Evolutionary conservation across 1,140 invertebrate species (phyloP).

Genomic region (Tetragnatha versicolor): DNA sequence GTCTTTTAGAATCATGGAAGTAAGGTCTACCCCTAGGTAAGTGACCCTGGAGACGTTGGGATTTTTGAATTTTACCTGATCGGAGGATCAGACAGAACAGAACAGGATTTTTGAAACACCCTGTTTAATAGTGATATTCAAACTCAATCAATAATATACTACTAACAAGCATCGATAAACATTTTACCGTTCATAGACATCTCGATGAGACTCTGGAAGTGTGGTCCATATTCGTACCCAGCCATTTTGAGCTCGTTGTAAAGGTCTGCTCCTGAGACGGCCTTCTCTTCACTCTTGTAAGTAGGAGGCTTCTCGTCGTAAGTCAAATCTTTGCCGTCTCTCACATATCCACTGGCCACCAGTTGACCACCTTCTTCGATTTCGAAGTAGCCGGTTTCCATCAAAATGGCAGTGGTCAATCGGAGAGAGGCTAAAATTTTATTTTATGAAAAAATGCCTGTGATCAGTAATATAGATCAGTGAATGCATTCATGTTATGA

Average conservation of each 20-base stretch:
- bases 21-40: too few species aligned
- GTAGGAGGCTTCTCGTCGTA: not conserved
- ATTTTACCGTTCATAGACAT: slow-evolving; percentile 29
- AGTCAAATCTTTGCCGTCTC: not conserved
- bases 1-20: too few species aligned
- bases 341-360: slow-evolving; percentile 12
- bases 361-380: slow-evolving; percentile 7
- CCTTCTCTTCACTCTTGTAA: not conserved
- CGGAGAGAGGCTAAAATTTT: too few species aligned
- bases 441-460: too few species aligned
- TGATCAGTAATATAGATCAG: too few species aligned
- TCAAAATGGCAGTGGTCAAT: too few species aligned
- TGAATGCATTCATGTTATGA: too few species aligned
- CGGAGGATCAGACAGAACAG: not conserved
- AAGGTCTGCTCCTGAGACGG: slow-evolving; percentile 60
- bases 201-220: slow-evolving; percentile 65
- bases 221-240: slow-evolving; percentile 69
- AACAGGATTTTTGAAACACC: not conserved
- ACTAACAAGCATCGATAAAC: not conserved
- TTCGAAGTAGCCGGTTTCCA: slow-evolving; percentile 23
- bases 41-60: not conserved
- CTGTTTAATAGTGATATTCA: not conserved
- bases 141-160: not conserved
- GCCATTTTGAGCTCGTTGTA: slow-evolving; percentile 68
- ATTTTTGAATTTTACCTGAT: not conserved